Evolutionary conservation across 2,888 invertebrate species (phyloP).

Genomic region (Agapetus fuscipes): DNA sequence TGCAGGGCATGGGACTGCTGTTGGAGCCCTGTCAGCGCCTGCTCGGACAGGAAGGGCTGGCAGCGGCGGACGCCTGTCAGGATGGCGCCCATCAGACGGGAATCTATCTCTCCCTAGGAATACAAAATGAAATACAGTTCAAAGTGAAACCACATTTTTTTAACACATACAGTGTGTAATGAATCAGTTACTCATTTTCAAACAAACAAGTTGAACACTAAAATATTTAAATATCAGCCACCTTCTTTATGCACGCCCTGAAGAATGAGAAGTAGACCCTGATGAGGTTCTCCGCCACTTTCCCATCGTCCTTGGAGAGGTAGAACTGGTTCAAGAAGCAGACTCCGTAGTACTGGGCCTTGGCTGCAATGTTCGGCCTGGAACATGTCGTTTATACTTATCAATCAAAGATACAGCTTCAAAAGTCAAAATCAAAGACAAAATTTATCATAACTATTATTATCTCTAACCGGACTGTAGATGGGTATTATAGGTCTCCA

Average conservation of each 20-base stretch:
- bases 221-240: not conserved
- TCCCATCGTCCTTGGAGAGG: conserved; percentile 59
- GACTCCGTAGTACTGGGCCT: conserved; percentile 88
- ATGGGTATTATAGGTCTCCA: no score
- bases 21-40: conserved; percentile 40
- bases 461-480: no score
- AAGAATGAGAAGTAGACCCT: conserved; percentile 93
- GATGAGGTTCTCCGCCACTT: conserved; percentile 75
- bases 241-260: conserved; percentile 77
- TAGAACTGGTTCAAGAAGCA: conserved; percentile 85
- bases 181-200: no score
- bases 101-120: conserved; percentile 60
- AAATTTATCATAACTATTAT: no score
- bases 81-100: conserved; percentile 67
- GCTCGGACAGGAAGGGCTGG: conserved; percentile 69
- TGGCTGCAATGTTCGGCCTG: conserved; percentile 71
- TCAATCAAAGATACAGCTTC: no score
- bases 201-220: no score
- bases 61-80: conserved; percentile 73
- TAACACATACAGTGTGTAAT: not conserved
- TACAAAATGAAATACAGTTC: not conserved
- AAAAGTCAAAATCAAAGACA: no score
- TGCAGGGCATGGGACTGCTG: conserved; percentile 64
- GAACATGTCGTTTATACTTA: no score
- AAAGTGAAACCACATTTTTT: not conserved